Percentiles rank a stretch among this genome's conserved stretches.
phyloP scores from a whole-genome alignment of 2,797 vertebrate genomes.

The Echiichthys vipera region DNA sequence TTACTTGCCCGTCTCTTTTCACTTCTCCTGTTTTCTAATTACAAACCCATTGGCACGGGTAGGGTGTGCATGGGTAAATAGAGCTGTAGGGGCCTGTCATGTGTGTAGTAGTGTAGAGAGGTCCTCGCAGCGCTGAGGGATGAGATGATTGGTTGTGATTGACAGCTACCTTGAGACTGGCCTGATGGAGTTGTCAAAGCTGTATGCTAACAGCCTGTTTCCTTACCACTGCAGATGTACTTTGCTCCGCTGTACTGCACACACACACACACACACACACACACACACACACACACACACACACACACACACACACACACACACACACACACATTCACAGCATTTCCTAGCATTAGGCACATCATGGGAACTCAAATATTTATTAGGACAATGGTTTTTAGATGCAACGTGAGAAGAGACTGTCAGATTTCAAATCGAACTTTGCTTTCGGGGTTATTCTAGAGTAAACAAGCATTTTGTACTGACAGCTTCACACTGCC shows the following conservation, averaged over 20 bases:
- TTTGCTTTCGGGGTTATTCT: conserved; percentile 58
- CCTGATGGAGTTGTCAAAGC: conserved; percentile 99
- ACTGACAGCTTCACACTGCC: conserved; percentile 65
- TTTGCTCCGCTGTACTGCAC: conserved; percentile 81
- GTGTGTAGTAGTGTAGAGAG: conserved; percentile 88
- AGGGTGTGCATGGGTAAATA: conserved; percentile 92
- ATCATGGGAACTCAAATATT: conserved; percentile 79
- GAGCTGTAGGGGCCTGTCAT: conserved; percentile 96
- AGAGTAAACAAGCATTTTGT: conserved; percentile 76
- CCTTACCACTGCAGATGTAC: conserved; percentile 86
- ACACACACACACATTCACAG: conserved; percentile 6
- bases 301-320: conserved; percentile 36
- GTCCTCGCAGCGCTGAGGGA: conserved; percentile 92
- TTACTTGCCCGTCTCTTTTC: conserved; percentile 63
- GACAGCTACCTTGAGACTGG: conserved; percentile 99
- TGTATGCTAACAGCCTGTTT: conserved; percentile 87
- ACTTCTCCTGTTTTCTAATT: conserved; percentile 89
- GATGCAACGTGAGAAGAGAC: conserved; percentile 70
- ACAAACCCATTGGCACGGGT: conserved; percentile 88
- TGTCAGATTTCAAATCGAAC: conserved; percentile 69
- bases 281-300: conserved; percentile 32
- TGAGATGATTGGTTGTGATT: conserved; percentile 97
- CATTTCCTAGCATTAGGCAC: conserved; percentile 53
- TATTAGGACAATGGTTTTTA: conserved; percentile 69
- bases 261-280: conserved; percentile 62